Conservation (phyloP, 1,140 invertebrate genomes). For the Drepana arcuata region DNA sequence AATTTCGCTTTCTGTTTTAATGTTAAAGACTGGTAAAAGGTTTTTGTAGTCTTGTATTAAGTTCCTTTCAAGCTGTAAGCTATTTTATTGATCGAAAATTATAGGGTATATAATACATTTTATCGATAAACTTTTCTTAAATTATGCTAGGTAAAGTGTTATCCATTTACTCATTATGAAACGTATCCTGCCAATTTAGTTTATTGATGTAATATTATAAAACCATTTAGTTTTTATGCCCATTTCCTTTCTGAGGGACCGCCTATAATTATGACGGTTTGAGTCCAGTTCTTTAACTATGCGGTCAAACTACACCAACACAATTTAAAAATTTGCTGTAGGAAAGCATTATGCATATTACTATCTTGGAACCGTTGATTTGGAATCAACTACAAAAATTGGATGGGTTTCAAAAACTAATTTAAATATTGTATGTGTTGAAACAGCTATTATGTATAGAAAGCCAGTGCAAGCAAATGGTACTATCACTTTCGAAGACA, state of each 20-base stretch:
- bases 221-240: constrained; percentile 61
- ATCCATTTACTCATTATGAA: constrained; percentile 48
- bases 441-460: too few relatives aligned
- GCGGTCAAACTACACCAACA: constrained; percentile 50
- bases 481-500: too few relatives aligned
- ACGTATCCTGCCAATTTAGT: constrained; percentile 63
- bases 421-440: too few relatives aligned
- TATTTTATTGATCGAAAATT: too few relatives aligned
- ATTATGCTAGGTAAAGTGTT: constrained; percentile 20
- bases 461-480: too few relatives aligned
- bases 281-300: constrained; percentile 58
- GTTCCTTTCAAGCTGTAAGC: too few relatives aligned
- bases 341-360: not conserved
- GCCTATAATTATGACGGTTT: constrained; percentile 54
- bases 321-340: constrained; percentile 37
- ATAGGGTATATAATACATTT: constrained; percentile 11
- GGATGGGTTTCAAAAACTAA: not conserved
- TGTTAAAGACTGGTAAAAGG: too few relatives aligned
- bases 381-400: not conserved
- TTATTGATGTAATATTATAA: constrained; percentile 63
- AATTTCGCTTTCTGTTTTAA: too few relatives aligned
- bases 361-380: not conserved
- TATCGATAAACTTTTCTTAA: not conserved
- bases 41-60: too few relatives aligned
- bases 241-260: constrained; percentile 35